Conservation (phyloP, 2,113 vertebrate genomes). For the Sus scrofa region T2T-Sscrofa CM000813.6:88975501-88976000, state of each 20-base stretch:
- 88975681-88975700: too few species aligned
- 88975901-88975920: too few species aligned
- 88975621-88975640: neutral
- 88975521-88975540: too few species aligned
- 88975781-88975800: neutral
- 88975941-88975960: neutral
- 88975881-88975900: neutral
- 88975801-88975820: neutral
- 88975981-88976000: neutral
- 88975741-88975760: neutral
- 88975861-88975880: neutral
- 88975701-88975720: neutral
- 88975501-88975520: too few species aligned
- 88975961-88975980: neutral
- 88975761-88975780: neutral
- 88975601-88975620: accelerated
- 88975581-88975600: neutral
- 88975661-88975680: too few species aligned
- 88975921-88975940: neutral
- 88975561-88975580: too few species aligned
- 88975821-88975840: neutral
- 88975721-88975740: neutral
- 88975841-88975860: neutral
- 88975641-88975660: neutral
- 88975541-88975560: too few species aligned